Percentiles rank a stretch among this genome's conserved stretches.
Conservation (phyloP, 2,888 invertebrate species). For the Leucophenga maculata region DNA sequence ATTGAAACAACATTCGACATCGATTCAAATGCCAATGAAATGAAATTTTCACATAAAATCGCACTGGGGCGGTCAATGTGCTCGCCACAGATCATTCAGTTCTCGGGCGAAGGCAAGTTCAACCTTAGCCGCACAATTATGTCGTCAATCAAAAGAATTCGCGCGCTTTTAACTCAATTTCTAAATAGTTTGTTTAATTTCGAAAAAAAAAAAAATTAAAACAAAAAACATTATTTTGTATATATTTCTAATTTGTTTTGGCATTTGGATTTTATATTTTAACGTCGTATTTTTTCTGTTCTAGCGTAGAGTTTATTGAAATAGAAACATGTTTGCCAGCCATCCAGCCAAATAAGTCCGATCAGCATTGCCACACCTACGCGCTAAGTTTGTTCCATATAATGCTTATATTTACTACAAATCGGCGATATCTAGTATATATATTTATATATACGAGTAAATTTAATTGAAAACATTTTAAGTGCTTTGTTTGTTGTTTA, state of each 20-base stretch:
- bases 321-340: background rate
- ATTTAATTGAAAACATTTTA: constrained; percentile 55
- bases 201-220: too few species aligned
- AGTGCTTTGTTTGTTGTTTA: constrained; percentile 25
- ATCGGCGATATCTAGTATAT: constrained; percentile 42
- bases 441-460: background rate
- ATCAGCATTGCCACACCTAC: constrained; percentile 24
- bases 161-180: too few species aligned
- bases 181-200: too few species aligned
- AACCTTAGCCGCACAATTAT: constrained; percentile 5
- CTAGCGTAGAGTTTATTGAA: background rate
- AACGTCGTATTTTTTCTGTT: background rate
- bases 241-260: constrained; percentile 10
- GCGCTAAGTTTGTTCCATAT: background rate
- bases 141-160: constrained; percentile 19
- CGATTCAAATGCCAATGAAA: too few species aligned
- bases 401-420: constrained; percentile 29
- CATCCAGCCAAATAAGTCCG: constrained; percentile 53
- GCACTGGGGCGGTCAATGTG: too few species aligned
- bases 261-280: background rate
- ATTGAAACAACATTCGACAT: too few species aligned
- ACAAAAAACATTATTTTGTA: background rate
- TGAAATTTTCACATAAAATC: too few species aligned
- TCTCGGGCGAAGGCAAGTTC: background rate
- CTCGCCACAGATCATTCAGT: too few species aligned